Evolutionary conservation across 2,113 vertebrate species (phyloP), one percentile per base, ranked within the genome.

Genomic region (Tylochromis polylepis): DNA sequence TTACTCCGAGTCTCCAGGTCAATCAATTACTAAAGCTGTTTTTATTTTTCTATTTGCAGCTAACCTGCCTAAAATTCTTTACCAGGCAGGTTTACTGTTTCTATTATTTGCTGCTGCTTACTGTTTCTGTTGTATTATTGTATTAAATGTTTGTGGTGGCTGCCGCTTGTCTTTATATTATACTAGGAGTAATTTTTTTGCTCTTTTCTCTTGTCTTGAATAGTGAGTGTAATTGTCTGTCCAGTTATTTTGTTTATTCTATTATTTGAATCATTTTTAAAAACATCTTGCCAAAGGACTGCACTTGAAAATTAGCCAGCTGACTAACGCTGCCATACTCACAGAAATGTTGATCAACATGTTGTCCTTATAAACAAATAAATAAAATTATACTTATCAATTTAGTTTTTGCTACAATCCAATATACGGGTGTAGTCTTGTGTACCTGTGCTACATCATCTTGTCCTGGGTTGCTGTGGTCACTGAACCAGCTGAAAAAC

Each of bases 401-500:
- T 75, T 75, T 49, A 3, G n/a, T 12, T 51, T 51, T 77, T 53
- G 46, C 46, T 53, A 53, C 72, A 77, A 8, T 34, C 4, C 27
- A 46, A 11, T 16, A 16, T 18, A 31, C 16, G 3, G 43, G 5
- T 22, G 70, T 8, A 38, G 16, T 57, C 36, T 24, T 58, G 10
- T 2, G 43, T 93, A 97, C 96, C 96, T 96, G 95, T 46, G 96
- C 96, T 46, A 97, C 96, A 41, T 97, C 95, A 38, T 97, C 96
- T 83, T 95, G 93, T 36, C 93, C 94, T 24, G 96, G 96, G 91
- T 89, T 96, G 89, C 95, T 96, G 38, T 97, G 96, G 93, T 97
- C 96, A 86, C 95, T 94, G 87, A 97, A 97, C 96, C 96, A 97
- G 88, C 92, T 96, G 88, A 97, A 97, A 85, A 97, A 97, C n/a